These are phyloP conservation scores for Trissolcus brochymenae DNA, from an alignment of 2,888 invertebrate species.

Conservation along the genomic window DNA sequence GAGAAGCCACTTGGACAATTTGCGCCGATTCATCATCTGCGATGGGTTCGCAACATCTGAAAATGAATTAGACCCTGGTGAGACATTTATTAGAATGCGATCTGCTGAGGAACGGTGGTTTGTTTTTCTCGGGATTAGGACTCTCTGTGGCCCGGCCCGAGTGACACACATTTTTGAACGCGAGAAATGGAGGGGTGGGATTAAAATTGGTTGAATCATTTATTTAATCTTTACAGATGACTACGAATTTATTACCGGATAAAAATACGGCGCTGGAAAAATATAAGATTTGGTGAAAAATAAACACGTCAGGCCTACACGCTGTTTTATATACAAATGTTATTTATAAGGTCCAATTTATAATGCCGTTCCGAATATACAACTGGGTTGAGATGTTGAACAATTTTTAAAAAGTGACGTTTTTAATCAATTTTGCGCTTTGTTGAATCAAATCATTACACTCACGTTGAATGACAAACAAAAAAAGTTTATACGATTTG, in stretches of 20 bases:
- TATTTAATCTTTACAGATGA: constrained; percentile 12
- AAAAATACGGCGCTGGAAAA: neutral
- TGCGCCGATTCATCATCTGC: constrained; percentile 31
- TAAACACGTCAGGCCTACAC: neutral
- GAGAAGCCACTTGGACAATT: constrained; percentile 9
- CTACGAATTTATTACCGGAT: constrained; percentile 1
- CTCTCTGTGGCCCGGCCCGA: neutral
- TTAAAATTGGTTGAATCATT: neutral
- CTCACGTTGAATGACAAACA: too few species aligned
- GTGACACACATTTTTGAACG: constrained; percentile 1
- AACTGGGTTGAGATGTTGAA: too few species aligned
- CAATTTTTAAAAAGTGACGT: too few species aligned
- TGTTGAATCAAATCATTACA: too few species aligned
- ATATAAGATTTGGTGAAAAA: neutral
- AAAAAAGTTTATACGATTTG: too few species aligned
- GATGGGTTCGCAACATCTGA: constrained; percentile 2
- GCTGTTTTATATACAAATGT: too few species aligned
- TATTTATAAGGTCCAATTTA: too few species aligned
- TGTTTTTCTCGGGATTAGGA: constrained; percentile 12
- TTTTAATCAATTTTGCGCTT: too few species aligned
- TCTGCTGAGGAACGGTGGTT: constrained; percentile 4
- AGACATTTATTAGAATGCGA: constrained; percentile 39
- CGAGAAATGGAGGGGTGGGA: neutral
- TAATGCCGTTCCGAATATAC: too few species aligned
- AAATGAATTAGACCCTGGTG: constrained; percentile 46